phyloP scores from a whole-genome alignment of 2,113 vertebrate genomes.

The Chamaetylas fuelleborni region DNA sequence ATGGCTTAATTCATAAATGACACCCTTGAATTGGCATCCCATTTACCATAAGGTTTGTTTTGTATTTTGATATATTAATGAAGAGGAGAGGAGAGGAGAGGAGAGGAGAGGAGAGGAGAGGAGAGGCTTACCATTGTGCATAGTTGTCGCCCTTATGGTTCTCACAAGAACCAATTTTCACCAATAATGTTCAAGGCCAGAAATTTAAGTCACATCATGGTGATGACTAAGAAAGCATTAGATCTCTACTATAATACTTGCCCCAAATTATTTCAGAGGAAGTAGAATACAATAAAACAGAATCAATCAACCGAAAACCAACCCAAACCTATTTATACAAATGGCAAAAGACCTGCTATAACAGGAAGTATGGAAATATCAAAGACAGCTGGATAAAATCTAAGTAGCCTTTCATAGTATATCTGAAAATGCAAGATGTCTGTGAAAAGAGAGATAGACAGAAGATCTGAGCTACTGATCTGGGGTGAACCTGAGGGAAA shows the following conservation, averaged over 20 bases:
- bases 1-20: not conserved
- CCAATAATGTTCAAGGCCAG: not conserved
- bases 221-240: not conserved
- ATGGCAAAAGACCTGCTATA: not conserved
- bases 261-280: not conserved
- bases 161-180: not conserved
- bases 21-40: too few species aligned
- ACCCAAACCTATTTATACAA: not conserved
- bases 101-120: too few species aligned
- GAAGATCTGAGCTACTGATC: not conserved
- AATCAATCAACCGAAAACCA: not conserved
- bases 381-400: not conserved
- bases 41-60: not conserved
- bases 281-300: not conserved
- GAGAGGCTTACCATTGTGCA: accelerated
- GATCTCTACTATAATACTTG: not conserved
- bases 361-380: not conserved
- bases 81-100: too few species aligned
- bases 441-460: not conserved
- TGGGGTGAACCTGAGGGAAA: not conserved
- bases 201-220: not conserved
- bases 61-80: too few species aligned
- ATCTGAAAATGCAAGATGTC: not conserved
- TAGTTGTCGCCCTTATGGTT: not conserved
- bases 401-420: not conserved